Evolutionary conservation across 2,113 vertebrate species (phyloP).

Genomic region (Mugil cephalus): DNA sequence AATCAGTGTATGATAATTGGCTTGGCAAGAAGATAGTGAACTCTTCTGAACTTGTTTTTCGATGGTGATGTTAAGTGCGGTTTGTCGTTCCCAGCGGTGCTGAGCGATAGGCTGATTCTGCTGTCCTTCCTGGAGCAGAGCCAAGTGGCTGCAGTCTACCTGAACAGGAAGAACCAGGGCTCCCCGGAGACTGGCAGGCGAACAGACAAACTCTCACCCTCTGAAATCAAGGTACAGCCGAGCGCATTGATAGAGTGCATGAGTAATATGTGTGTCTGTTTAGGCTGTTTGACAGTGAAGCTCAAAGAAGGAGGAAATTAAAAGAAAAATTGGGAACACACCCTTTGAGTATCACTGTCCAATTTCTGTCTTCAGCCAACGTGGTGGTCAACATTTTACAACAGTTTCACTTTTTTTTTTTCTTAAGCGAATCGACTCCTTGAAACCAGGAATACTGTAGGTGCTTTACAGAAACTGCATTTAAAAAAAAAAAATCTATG

Average conservation of each 20-base stretch:
- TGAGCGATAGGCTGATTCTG: conserved; percentile 92
- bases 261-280: neutral
- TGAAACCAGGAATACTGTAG: too few relatives aligned
- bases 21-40: neutral
- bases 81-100: conserved; percentile 85
- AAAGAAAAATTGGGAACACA: neutral
- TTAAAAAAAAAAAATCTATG: too few relatives aligned
- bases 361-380: neutral
- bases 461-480: too few relatives aligned
- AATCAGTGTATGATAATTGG: neutral
- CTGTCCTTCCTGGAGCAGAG: conserved; percentile 92
- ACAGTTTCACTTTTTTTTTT: neutral
- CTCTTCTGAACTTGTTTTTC: neutral
- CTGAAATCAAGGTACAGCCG: conserved; percentile 90
- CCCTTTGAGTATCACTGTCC: neutral
- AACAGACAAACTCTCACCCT: conserved; percentile 88
- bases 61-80: conserved; percentile 19
- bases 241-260: conserved; percentile 5
- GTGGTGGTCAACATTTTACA: neutral
- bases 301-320: neutral
- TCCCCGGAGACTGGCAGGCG: conserved; percentile 83
- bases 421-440: too few relatives aligned
- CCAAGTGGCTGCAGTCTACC: conserved; percentile 91
- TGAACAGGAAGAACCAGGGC: conserved; percentile 87
- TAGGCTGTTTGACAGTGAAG: neutral